These are phyloP conservation scores for Nemopilema nomurai DNA, from an alignment of 30 jellyfish, hydroid and myxozoan genomes.

Conservation along the genomic window DNA sequence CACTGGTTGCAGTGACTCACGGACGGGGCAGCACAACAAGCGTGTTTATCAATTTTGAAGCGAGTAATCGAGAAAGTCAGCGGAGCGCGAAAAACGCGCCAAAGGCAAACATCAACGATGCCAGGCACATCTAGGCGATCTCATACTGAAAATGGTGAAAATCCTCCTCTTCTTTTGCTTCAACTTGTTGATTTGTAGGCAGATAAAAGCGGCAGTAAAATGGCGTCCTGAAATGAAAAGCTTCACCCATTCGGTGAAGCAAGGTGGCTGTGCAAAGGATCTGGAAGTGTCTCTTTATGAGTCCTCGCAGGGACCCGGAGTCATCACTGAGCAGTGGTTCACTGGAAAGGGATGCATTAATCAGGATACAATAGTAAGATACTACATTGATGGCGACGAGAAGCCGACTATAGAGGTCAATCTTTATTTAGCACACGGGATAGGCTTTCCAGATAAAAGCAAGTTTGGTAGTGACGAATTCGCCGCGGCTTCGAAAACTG, in stretches of 20 bases:
- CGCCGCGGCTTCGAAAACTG: not conserved
- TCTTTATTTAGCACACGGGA: constrained; percentile 79
- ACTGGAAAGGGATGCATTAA: constrained; percentile 78
- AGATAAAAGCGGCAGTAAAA: constrained; percentile 39
- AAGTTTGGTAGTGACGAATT: not conserved
- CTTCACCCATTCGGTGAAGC: constrained; percentile 74
- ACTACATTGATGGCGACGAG: constrained; percentile 76
- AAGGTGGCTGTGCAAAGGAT: constrained; percentile 63
- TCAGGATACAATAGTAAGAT: constrained; percentile 65
- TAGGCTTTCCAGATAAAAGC: constrained; percentile 43
- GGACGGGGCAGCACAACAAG: not conserved
- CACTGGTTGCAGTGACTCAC: not conserved
- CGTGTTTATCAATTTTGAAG: not conserved
- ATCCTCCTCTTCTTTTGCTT: not conserved
- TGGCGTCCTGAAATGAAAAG: constrained; percentile 70
- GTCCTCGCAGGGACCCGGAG: constrained; percentile 79
- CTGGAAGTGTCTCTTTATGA: constrained; percentile 55
- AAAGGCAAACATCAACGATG: not conserved
- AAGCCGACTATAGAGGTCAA: constrained; percentile 66
- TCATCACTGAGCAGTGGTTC: constrained; percentile 92
- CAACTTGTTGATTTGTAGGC: not conserved
- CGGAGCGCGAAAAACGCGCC: too few relatives aligned
- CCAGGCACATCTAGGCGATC: too few relatives aligned
- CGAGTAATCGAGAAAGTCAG: too few relatives aligned
- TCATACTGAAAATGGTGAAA: not conserved